These are phyloP conservation scores for Periophthalmus modestus DNA, from an alignment of 2,113 vertebrate species.

Conservation along the genomic window DNA sequence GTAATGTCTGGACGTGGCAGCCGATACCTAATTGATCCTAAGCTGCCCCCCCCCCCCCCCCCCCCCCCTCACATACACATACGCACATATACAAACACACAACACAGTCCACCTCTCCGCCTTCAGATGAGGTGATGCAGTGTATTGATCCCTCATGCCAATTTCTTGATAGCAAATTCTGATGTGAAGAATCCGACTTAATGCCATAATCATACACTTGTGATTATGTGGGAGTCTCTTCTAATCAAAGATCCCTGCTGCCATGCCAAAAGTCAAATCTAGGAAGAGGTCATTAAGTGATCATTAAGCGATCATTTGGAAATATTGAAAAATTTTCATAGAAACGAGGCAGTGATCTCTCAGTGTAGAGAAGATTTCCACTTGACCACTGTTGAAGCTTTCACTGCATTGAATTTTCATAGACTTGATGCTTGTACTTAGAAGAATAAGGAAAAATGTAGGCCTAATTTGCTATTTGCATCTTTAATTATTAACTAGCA, in stretches of 20 bases:
- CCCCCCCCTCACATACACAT: no score
- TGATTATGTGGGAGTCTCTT: conserved; percentile 69
- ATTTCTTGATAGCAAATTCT: conserved; percentile 79
- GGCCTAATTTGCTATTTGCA: no score
- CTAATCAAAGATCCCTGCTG: conserved; percentile 69
- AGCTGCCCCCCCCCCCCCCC: conserved; percentile 41
- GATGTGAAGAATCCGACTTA: conserved; percentile 76
- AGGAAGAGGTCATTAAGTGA: conserved; percentile 66
- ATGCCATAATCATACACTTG: conserved; percentile 81
- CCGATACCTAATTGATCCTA: conserved; percentile 76
- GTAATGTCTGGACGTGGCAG: conserved; percentile 72
- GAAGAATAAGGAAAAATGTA: no score
- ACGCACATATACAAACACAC: conserved; percentile 29
- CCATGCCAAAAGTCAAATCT: conserved; percentile 49
- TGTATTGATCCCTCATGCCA: conserved; percentile 72
- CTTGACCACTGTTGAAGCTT: no score
- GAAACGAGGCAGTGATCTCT: no score
- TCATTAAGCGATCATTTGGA: conserved; percentile 56
- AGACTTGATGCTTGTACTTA: no score
- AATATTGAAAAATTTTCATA: conserved; percentile 37
- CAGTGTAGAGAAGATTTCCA: no score
- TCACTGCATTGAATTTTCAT: no score
- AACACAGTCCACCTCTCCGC: conserved; percentile 27
- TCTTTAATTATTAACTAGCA: no score
- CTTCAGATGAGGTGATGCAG: conserved; percentile 62